Base-by-base conservation (phyloP, 2,888 invertebrate genomes). In the Caenorhabditis angaria region DNA sequence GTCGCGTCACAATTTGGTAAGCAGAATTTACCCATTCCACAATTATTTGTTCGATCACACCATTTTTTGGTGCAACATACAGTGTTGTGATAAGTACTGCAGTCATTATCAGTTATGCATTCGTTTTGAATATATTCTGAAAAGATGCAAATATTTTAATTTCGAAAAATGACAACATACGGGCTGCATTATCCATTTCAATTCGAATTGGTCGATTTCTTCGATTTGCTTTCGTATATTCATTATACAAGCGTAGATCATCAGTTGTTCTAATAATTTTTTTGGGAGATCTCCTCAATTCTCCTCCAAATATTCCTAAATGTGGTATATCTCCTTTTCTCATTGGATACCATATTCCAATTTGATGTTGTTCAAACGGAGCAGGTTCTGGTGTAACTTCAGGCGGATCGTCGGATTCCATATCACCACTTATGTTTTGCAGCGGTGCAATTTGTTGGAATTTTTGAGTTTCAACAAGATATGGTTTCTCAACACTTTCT, bases 11-110 rank as follows among this genome's bases (percentile, higher is more conserved):
- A 74, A 22, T 24, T 35, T 27, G 78, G 69, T 18, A 78, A 48
- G 63, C 78, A 78, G 27, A 78, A 78, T 54, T 60, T 73, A 24
- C 70, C 76, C 10, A 20, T 59, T 12, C 80, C 81, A 51, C 82
- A 82, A 25, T 78, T 69, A 5, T 73, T 66, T 22, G 73, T 65
- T 22, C 78, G 48, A 64, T 82, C 81, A 60, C 82, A 83, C 80
- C 80, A 83, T 55, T 71, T 59, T 50, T 83, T 83, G 27, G 69
- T 74, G 60, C 83, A 83, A 56, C 83, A 83, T 12, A 68, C 18
- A 2, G 41, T 41, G 41, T 41, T 41, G 41, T 41, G 41, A 41
- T 41, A 41, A 41, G 57, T 73, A 4, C 81, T 80, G 47, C 81
- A 81, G 28, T 80, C 63, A 22, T 47, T 24, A 12, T 72, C 59